These are phyloP conservation scores for Sinotaia quadrata DNA, from an alignment of 2,888 invertebrate species.

Conservation along the genomic window DNA sequence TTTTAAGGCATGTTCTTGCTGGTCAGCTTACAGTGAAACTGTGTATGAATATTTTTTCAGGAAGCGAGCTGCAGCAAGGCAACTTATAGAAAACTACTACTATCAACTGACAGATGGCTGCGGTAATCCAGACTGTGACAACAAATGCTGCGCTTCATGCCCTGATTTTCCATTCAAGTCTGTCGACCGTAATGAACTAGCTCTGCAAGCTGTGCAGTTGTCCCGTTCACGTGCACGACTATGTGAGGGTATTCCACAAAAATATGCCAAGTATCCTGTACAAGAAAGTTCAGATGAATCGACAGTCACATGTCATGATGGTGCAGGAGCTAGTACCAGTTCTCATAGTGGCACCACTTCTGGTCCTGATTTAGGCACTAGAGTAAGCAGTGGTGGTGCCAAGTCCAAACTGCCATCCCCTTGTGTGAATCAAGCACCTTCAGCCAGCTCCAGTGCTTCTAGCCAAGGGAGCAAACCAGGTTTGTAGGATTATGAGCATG, in stretches of 20 bases:
- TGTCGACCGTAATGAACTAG: slow-evolving; percentile 89
- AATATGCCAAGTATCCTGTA: slow-evolving; percentile 52
- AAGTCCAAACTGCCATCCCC: slow-evolving; percentile 32
- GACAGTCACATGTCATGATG: neutral
- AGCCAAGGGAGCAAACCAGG: slow-evolving; percentile 9
- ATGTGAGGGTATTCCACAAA: slow-evolving; percentile 77
- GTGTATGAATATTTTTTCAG: no score
- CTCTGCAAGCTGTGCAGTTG: slow-evolving; percentile 88
- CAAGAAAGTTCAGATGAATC: slow-evolving; percentile 14
- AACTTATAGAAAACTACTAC: slow-evolving; percentile 90
- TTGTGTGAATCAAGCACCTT: neutral
- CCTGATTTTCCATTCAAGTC: slow-evolving; percentile 70
- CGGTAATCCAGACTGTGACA: slow-evolving; percentile 89
- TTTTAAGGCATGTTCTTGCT: neutral
- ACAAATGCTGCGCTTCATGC: slow-evolving; percentile 90
- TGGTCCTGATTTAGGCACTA: neutral
- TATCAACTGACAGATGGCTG: slow-evolving; percentile 93
- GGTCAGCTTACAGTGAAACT: no score
- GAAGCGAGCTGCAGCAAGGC: slow-evolving; percentile 78
- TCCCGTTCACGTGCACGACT: slow-evolving; percentile 84
- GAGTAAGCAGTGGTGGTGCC: slow-evolving; percentile 25
- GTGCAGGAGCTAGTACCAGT: slow-evolving; percentile 2
- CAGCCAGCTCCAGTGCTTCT: slow-evolving; percentile 15
- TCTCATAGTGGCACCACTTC: neutral
- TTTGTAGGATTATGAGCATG: no score